A percentile compares a stretch with the other conserved stretches of the same genome.
phyloP scores from a whole-genome alignment of 2,888 invertebrate genomes.

The Cotesia congregata region DNA sequence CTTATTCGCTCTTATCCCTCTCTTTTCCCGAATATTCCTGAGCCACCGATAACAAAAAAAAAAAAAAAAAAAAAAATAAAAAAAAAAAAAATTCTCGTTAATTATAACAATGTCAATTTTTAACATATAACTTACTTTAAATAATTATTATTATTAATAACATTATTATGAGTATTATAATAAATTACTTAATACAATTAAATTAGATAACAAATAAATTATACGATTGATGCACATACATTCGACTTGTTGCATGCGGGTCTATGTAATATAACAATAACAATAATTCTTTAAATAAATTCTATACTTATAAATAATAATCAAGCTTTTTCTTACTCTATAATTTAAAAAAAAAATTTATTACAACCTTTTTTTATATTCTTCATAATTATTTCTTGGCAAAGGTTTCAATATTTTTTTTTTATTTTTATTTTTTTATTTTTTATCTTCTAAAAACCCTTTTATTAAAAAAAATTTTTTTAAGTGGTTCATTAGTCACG shows the following conservation, averaged over 20 bases:
- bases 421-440: conserved; percentile 10
- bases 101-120: conserved; percentile 15
- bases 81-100: conserved; percentile 23
- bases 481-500: conserved; percentile 65
- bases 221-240: background rate
- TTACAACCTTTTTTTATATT: background rate
- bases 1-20: conserved; percentile 37
- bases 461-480: conserved; percentile 24
- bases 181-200: conserved; percentile 1
- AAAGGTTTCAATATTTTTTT: conserved; percentile 12
- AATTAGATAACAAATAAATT: conserved; percentile 7
- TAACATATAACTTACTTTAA: background rate
- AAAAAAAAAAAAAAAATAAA: conserved; percentile 19
- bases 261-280: background rate
- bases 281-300: background rate
- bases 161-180: background rate
- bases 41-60: conserved; percentile 28
- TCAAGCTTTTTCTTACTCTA: background rate
- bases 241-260: conserved; percentile 15
- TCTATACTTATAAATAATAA: background rate
- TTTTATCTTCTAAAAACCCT: conserved; percentile 27
- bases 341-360: background rate
- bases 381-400: background rate
- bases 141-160: too few species aligned
- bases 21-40: conserved; percentile 28